These are phyloP conservation scores for Natrix natrix DNA, from an alignment of 2,797 vertebrate genomes.

Conservation along the genomic window DNA sequence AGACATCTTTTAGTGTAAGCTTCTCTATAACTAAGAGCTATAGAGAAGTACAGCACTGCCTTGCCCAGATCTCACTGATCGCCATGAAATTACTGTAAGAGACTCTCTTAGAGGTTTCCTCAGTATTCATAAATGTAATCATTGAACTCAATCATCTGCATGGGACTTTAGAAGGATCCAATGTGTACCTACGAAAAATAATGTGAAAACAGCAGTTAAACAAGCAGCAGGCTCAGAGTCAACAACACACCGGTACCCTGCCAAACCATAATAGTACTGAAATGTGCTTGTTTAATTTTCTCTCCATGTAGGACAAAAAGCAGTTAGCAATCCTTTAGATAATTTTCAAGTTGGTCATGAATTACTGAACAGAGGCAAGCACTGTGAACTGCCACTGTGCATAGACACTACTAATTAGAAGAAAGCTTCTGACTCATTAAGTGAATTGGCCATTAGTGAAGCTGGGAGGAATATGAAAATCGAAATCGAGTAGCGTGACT, in stretches of 20 bases:
- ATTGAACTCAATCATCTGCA: neutral
- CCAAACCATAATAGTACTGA: neutral
- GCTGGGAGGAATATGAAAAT: neutral
- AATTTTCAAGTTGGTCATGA: slow-evolving; percentile 8
- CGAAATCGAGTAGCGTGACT: neutral
- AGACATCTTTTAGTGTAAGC: neutral
- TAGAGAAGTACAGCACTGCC: neutral
- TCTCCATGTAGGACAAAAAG: neutral
- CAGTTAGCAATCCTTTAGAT: neutral
- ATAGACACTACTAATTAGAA: slow-evolving; percentile 13
- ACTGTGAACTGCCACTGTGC: neutral
- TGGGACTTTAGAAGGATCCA: neutral
- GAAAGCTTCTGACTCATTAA: slow-evolving; percentile 7
- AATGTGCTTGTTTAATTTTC: neutral
- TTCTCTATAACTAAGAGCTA: neutral
- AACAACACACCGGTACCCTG: neutral
- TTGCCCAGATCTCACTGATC: neutral
- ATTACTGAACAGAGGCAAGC: neutral
- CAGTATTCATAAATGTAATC: neutral
- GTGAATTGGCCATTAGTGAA: slow-evolving; percentile 5
- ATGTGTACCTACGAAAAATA: neutral
- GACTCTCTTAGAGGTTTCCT: neutral
- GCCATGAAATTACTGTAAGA: neutral
- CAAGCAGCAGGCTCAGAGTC: neutral
- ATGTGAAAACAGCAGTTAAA: neutral